These are phyloP conservation scores for Zosterops japonicus DNA, from an alignment of 2,113 vertebrate species.

Conservation along the genomic window DNA sequence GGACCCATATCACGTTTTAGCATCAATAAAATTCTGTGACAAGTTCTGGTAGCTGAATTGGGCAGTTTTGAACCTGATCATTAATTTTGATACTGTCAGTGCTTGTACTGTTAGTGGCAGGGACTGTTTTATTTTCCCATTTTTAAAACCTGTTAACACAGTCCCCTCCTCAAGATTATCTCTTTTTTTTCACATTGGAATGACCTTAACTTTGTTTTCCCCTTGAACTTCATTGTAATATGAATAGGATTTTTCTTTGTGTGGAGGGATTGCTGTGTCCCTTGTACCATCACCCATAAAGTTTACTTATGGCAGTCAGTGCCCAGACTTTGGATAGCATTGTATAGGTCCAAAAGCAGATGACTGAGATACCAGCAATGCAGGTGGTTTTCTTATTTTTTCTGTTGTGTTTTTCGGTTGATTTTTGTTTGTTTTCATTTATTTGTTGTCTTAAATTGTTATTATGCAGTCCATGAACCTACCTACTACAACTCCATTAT, in stretches of 20 bases:
- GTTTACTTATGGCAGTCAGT: neutral
- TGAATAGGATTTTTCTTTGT: neutral
- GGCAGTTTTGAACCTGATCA: neutral
- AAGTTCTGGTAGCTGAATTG: neutral
- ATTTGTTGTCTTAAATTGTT: neutral
- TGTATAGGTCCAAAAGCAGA: neutral
- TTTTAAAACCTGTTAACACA: neutral
- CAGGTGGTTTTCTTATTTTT: neutral
- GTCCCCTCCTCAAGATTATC: neutral
- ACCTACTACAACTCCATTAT: neutral
- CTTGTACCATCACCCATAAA: neutral
- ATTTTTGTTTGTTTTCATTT: neutral
- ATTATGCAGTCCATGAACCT: neutral
- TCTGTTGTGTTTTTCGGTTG: no score
- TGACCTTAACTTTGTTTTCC: neutral
- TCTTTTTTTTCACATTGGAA: neutral
- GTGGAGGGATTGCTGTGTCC: neutral
- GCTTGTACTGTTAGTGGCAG: neutral
- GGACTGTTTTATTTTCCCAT: neutral
- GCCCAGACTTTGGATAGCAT: neutral
- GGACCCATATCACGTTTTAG: neutral
- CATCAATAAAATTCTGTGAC: neutral
- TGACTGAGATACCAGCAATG: accelerated
- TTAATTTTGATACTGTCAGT: neutral
- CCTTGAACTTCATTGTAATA: neutral